These are phyloP conservation scores for Labrus mixtus DNA, from an alignment of 2,113 vertebrate genomes.

Conservation along the genomic window DNA sequence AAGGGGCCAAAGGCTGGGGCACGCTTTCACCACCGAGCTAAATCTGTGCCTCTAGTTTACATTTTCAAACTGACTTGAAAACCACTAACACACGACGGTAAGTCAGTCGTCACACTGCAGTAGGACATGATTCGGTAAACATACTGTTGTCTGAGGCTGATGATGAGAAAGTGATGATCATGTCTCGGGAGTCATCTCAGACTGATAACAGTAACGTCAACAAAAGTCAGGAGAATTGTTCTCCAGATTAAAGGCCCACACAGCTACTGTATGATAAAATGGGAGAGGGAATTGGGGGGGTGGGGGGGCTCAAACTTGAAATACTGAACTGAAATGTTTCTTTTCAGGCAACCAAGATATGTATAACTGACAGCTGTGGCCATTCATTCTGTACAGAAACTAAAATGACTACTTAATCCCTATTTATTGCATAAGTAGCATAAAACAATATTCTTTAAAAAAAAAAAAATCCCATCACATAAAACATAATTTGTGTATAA, in stretches of 20 bases:
- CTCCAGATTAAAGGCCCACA: background rate
- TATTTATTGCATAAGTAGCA: conserved; percentile 17
- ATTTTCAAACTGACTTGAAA: background rate
- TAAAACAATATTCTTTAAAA: conserved; percentile 29
- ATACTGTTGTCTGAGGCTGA: background rate
- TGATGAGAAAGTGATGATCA: background rate
- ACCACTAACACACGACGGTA: background rate
- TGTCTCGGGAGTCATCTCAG: conserved; percentile 21
- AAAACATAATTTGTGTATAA: conserved; percentile 15
- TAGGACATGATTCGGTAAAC: conserved; percentile 3
- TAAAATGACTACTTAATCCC: background rate
- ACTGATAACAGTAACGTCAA: conserved; percentile 8
- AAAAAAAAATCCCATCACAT: conserved; percentile 29
- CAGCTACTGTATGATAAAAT: conserved; percentile 22
- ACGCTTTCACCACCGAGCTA: too few species aligned
- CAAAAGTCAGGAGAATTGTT: conserved; percentile 4
- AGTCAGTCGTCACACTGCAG: background rate
- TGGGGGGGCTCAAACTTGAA: background rate
- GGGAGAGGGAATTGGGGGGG: background rate
- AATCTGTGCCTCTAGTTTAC: background rate
- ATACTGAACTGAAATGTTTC: background rate
- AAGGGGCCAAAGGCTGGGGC: too few species aligned
- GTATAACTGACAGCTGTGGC: background rate
- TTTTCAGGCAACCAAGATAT: too few species aligned
- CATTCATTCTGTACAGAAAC: conserved; percentile 21